These are phyloP conservation scores for Ambastaia sidthimunki DNA, from an alignment of 2,797 vertebrate genomes.

Conservation along the genomic window DNA sequence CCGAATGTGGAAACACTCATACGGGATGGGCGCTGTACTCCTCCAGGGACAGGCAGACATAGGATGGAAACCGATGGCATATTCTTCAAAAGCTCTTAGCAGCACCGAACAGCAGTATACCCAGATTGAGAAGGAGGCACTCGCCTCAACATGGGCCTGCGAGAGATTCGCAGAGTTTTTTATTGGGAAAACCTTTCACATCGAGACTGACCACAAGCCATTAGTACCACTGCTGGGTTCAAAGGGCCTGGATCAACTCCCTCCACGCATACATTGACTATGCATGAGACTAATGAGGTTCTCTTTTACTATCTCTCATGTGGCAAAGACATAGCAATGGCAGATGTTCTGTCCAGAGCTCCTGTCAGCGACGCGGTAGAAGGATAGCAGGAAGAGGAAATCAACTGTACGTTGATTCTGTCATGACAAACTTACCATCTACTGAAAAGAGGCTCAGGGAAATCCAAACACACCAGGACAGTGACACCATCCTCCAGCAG, in stretches of 20 bases:
- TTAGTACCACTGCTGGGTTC: conserved; percentile 4
- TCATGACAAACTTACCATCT: neutral
- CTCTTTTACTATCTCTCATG: conserved; percentile 7
- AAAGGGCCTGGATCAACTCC: conserved; percentile 6
- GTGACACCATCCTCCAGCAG: neutral
- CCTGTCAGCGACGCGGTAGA: neutral
- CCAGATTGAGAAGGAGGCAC: too few species aligned
- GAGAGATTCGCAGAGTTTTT: too few species aligned
- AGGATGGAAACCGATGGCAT: too few species aligned
- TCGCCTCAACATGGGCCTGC: too few species aligned
- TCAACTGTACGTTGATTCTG: neutral
- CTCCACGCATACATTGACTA: conserved; percentile 1
- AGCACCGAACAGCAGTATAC: too few species aligned
- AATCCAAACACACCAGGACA: neutral
- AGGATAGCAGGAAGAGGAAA: neutral
- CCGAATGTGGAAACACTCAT: too few species aligned
- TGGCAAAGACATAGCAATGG: neutral
- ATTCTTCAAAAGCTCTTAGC: too few species aligned
- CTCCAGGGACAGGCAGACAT: too few species aligned
- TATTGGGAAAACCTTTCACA: too few species aligned
- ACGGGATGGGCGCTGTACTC: too few species aligned
- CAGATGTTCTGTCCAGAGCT: conserved; percentile 11
- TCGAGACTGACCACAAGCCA: conserved; percentile 19
- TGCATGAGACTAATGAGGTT: neutral
- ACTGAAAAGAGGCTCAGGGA: neutral